Percentiles rank a stretch among this genome's conserved stretches.
Conservation (phyloP, 2,113 vertebrate genomes). For the Nycticorax nycticorax region DNA sequence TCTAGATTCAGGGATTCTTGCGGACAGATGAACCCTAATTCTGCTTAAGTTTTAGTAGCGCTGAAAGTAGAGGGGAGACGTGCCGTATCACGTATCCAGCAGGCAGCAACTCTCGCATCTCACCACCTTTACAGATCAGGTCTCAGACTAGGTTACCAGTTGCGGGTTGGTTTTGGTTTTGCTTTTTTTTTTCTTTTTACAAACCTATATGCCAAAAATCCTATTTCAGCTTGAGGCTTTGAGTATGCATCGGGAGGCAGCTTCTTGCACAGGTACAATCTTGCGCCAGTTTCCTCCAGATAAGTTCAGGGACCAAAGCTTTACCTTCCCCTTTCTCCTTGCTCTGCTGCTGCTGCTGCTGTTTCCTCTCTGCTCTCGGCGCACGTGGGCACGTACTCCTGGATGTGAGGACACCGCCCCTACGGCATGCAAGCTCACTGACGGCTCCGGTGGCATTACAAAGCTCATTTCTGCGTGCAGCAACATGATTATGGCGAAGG, state of each 20-base stretch:
- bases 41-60: not conserved
- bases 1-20: not conserved
- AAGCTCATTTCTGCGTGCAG: conserved; percentile 30
- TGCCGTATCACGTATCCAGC: not conserved
- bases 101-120: not conserved
- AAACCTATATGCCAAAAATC: not conserved
- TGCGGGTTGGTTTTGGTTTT: no score
- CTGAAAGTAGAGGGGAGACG: not conserved
- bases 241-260: not conserved
- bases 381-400: rapidly evolving
- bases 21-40: not conserved
- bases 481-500: not conserved
- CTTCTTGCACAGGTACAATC: not conserved
- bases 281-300: not conserved
- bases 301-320: not conserved
- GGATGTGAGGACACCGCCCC: not conserved
- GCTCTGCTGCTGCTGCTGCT: not conserved
- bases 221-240: not conserved
- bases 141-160: not conserved
- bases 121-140: not conserved
- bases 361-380: rapidly evolving
- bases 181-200: not conserved
- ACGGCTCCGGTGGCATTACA: not conserved
- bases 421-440: not conserved
- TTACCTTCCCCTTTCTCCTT: not conserved